Conservation (phyloP, 2,797 vertebrate genomes). For the Sternarchorhynchus goeldii region DNA sequence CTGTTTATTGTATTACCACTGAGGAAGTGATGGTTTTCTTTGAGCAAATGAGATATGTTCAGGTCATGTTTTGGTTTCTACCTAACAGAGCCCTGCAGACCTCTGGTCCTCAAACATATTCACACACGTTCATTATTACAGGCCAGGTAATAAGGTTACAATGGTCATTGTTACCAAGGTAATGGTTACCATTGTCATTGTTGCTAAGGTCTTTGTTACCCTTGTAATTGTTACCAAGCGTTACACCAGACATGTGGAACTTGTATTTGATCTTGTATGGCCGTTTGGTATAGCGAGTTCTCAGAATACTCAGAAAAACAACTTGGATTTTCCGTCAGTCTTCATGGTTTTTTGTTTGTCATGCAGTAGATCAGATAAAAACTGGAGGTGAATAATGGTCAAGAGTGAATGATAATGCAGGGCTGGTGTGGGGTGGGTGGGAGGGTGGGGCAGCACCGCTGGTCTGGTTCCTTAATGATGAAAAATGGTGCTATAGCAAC, state of each 20-base stretch:
- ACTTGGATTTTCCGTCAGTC: not conserved
- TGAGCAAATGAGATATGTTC: conserved; percentile 21
- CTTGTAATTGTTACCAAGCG: not conserved
- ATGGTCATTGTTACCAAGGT: conserved; percentile 14
- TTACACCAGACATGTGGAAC: not conserved
- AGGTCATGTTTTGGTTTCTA: conserved; percentile 30
- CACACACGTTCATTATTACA: conserved; percentile 10
- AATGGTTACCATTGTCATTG: not conserved
- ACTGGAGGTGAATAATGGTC: conserved; percentile 14
- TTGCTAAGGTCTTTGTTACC: conserved; percentile 1
- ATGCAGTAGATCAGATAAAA: not conserved
- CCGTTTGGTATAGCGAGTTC: not conserved
- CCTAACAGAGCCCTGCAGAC: conserved; percentile 8
- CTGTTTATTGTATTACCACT: conserved; percentile 41
- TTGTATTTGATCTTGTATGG: not conserved
- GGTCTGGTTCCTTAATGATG: conserved; percentile 31
- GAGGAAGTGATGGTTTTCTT: conserved; percentile 20
- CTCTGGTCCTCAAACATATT: not conserved
- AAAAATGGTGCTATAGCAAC: conserved; percentile 28
- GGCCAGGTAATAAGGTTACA: conserved; percentile 6
- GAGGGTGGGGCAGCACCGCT: conserved; percentile 8
- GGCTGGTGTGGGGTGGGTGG: not conserved
- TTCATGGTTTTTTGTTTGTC: conserved; percentile 1
- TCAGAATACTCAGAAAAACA: not conserved
- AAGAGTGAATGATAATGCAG: conserved; percentile 24